Percentiles rank a stretch among this genome's conserved stretches.
phyloP scores from a whole-genome alignment of 1,140 invertebrate genomes.

The Helicoverpa zea region DNA sequence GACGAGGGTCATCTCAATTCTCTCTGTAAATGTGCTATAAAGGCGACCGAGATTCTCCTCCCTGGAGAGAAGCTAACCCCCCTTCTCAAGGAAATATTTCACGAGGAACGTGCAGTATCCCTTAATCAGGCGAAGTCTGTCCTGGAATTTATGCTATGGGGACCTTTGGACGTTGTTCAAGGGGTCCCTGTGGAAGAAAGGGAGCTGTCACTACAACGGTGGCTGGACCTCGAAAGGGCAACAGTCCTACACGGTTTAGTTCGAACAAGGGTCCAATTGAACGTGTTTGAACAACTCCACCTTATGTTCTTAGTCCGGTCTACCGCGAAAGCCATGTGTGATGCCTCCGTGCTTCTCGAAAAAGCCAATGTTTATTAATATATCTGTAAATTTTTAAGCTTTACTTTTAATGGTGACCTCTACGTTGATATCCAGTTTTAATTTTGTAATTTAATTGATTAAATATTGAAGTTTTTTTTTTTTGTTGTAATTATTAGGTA shows the following conservation, averaged over 20 bases:
- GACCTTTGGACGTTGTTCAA: constrained; percentile 91
- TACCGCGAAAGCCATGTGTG: constrained; percentile 92
- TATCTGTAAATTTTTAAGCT: constrained; percentile 40
- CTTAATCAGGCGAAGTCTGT: constrained; percentile 91
- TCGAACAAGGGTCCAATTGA: constrained; percentile 90
- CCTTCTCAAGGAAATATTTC: constrained; percentile 90
- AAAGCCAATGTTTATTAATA: constrained; percentile 81
- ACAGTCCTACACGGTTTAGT: constrained; percentile 93
- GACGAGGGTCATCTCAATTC: constrained; percentile 90
- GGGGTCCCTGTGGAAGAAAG: constrained; percentile 89
- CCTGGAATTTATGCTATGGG: constrained; percentile 94
- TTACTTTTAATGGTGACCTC: constrained; percentile 23
- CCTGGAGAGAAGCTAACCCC: constrained; percentile 89
- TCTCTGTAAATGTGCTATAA: constrained; percentile 92
- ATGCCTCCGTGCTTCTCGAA: constrained; percentile 91
- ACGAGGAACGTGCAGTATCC: constrained; percentile 91
- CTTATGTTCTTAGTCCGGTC: constrained; percentile 93
- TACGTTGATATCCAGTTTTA: neutral
- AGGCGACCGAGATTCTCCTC: constrained; percentile 89
- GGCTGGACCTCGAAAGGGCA: constrained; percentile 94
- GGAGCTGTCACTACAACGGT: constrained; percentile 91
- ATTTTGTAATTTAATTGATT: constrained; percentile 8
- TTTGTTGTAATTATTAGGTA: constrained; percentile 21
- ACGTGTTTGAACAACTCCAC: constrained; percentile 93
- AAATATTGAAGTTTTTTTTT: neutral